Base-by-base conservation (phyloP, 2,113 vertebrate genomes). In the Mastomys coucha region DNA sequence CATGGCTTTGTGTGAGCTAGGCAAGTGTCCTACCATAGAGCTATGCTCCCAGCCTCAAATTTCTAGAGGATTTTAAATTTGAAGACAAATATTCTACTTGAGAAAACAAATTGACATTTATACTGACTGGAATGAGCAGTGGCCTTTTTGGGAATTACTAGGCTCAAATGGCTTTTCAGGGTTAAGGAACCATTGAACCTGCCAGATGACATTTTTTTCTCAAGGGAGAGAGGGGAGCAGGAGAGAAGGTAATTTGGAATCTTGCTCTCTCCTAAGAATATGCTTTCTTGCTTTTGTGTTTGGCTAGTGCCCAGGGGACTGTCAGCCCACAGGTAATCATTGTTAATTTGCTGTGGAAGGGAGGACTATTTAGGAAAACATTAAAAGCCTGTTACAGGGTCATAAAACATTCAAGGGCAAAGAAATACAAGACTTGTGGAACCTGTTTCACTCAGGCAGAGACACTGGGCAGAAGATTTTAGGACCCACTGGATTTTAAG, bases 311-410 rank as follows among this genome's bases (percentile, higher is more conserved):
- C 95, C 94, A 96, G 90, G 65, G 84, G 94, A 89, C 95, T 93
- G 91, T 96, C 96, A 92, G 93, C 92, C 96, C 72, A 95, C 95
- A 94, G 96, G 91, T 97, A 86, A 96, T 96, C 96, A 95, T 75
- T 92, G 97, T 93, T 96, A 96, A 96, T 85, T 96, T 95, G 89
- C 60, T 58, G 45, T 86, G 84, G 90, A 97, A 96, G 26, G 96
- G 63, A 75, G 90, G 89, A 69, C 67, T 86, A 95, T 93, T 92
- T 93, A 95, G 86, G 86, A 96, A 98, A 96, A 94, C 95, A 93
- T 93, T 78, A 94, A 96, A 95, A 95, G 88, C 76, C 60, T 94
- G 11, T 92, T 95, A 89, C 86, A 96, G 69, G 80, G 93, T 93
- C 91, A 82, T 87, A 97, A 77, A 77, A 95, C 86, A 96, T 92